Evolutionary conservation across 2,797 vertebrate genomes (phyloP).

Genomic region (Chiloscyllium punctatum): DNA sequence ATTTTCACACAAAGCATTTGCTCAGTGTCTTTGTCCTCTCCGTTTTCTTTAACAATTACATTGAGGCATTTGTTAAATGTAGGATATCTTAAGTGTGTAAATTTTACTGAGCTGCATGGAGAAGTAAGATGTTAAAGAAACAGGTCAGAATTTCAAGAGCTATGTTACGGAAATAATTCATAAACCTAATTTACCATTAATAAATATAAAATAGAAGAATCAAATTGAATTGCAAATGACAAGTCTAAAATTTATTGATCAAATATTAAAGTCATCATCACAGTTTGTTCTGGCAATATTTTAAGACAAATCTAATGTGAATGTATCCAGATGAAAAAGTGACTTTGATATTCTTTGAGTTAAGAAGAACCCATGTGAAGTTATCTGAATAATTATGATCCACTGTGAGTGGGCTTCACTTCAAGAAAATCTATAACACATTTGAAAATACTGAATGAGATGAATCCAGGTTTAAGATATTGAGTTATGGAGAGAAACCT

Average conservation of each 20-base stretch:
- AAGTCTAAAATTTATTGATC: neutral
- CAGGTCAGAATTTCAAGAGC: neutral
- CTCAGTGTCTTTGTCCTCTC: neutral
- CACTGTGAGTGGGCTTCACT: neutral
- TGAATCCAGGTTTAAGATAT: constrained; percentile 7
- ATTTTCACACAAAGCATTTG: neutral
- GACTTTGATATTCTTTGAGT: neutral
- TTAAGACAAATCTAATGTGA: neutral
- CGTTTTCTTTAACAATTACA: neutral
- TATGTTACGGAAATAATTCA: neutral
- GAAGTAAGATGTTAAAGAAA: neutral
- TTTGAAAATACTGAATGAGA: neutral
- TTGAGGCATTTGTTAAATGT: neutral
- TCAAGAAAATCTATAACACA: neutral
- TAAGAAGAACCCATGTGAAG: neutral
- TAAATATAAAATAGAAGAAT: neutral
- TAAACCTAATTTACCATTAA: neutral
- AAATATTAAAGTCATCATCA: constrained; percentile 5
- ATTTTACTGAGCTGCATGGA: neutral
- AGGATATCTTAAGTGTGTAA: neutral
- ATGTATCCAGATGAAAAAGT: constrained; percentile 1
- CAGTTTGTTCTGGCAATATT: neutral
- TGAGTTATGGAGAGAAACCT: neutral
- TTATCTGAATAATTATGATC: constrained; percentile 20
- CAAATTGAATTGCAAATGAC: neutral